Evolutionary conservation across 2,113 vertebrate genomes (phyloP), one percentile per base, ranked within the genome.

Genomic region (Gavia stellata): DNA sequence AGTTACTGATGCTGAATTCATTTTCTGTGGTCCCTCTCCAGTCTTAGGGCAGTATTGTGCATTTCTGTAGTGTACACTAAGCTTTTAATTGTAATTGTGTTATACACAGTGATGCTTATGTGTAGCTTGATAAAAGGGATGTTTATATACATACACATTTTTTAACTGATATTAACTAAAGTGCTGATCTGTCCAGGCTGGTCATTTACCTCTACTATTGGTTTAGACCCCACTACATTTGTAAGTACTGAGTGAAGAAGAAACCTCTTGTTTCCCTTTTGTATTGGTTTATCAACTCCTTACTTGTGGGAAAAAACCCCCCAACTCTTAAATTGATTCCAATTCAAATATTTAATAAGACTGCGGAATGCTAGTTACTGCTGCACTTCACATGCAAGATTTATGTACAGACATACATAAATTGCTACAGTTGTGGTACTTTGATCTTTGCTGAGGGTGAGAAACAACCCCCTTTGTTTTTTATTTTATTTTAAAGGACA

Each of bases 21-120:
- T 97, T 97, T 97, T 92, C 94, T 95, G 89, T 97, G 96, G 88
- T 95, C 92, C 84, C 77, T 97, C 89, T 97, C 92, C 97, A 97
- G 94, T 91, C 95, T 95, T 97, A 94, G 96, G 97, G 96, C 96
- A 97, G 95, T 95, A 95, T 96, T 97, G 96, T 97, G 96, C 95
- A 96, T 96, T 97, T 97, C 95, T 94, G 93, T 98, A 97, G 97
- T 97, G 97, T 96, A 98, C 97, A 98, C 94, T 96, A 97, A 98
- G 97, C 96, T 98, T 98, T 98, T 97, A 96, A 98, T 96, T 94
- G 94, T 93, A 96, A 96, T 97, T 96, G 96, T 97, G 97, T 97
- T 97, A 96, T 94, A 97, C 97, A 98, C 95, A 97, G 95, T 97
- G 97, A 97, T 95, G 97, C 97, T 98, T 97, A 96, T 90, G 97